Percentiles rank a stretch among this genome's conserved stretches.
Evolutionary conservation across 2,888 invertebrate genomes (phyloP).

Genomic region (Orchestes rusci): DNA sequence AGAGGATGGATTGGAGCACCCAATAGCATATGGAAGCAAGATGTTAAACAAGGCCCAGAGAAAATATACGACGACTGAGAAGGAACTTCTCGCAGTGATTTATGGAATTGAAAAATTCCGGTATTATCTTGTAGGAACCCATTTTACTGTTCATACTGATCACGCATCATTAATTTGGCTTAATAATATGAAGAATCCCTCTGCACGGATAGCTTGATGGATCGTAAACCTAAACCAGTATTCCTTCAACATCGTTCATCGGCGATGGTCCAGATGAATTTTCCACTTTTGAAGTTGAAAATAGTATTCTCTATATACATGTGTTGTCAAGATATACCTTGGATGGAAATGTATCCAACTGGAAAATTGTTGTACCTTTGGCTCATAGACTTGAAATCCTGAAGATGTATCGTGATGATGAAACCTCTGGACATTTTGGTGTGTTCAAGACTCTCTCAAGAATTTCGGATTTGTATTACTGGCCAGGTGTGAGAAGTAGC

Average conservation of each 20-base stretch:
- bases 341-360: constrained; percentile 17
- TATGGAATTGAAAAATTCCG: constrained; percentile 6
- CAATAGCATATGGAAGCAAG: constrained; percentile 20
- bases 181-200: too few relatives aligned
- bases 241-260: too few relatives aligned
- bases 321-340: constrained; percentile 12
- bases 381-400: constrained; percentile 12
- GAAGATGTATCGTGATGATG: constrained; percentile 4
- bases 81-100: neutral
- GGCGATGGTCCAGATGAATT: constrained; percentile 13
- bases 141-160: too few relatives aligned
- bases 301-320: constrained; percentile 20
- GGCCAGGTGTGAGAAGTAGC: constrained; percentile 3
- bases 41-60: too few relatives aligned
- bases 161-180: constrained; percentile 1
- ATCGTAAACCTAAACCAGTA: constrained; percentile 24
- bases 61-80: too few relatives aligned
- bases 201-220: constrained; percentile 26
- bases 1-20: constrained; percentile 20
- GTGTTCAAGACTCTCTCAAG: constrained; percentile 25
- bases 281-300: constrained; percentile 20
- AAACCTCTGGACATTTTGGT: constrained; percentile 22
- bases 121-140: constrained; percentile 1
- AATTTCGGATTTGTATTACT: constrained; percentile 24
- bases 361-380: constrained; percentile 27